Evolutionary conservation across 2,888 invertebrate genomes (phyloP), one percentile per base, ranked within the genome.

Genomic region (Scaeva pyrastri): DNA sequence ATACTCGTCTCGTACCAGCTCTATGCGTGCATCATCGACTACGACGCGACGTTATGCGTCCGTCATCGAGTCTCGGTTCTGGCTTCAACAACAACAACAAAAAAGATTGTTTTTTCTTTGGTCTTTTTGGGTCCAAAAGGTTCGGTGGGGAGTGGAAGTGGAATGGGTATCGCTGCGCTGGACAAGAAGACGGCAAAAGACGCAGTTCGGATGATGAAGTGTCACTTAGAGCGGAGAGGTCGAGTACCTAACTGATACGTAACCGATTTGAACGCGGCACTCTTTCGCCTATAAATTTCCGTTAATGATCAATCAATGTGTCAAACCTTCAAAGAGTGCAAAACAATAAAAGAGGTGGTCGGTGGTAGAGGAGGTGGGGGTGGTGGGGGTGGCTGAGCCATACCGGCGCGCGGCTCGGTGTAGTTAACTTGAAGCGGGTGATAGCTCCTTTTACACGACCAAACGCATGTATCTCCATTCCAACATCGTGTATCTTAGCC

Each of bases 281-380:
- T 70, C 64, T 43, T 70, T 62, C 12, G 23, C 76, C 70, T 70
- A 68, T 50, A 45, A 77, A 71, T 86, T 78, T 82, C 82, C 58
- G 58, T 74, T 66, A 11, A 55, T 55, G 56, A 86, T 86, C 86
- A 82, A 86, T 86, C 86, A 86, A 78, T 58, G 58, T 82, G 86
- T 86, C 82, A 82, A 75, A 86, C 66, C 55, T 16, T 66, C 50
- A 68, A 52, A 55, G 36, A 68, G 39, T 48, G 45, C 52, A 26
- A 78, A 31, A 62, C 62, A 71, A 56, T 21, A 48, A 8, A 56
- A 66, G 21, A 52, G 11, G 48, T 45, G 26, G 70, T 52, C n/a
- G n/a, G n/a, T n/a, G n/a, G 31, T 31, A 31, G 31, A 31, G 31
- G 31, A 0, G 31, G 62, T 26, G 21, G 56, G 41, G 62, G 62